Percentiles rank a stretch among this genome's conserved stretches.
These are phyloP conservation scores for Masticophis lateralis DNA, from an alignment of 2,797 vertebrate species.

Conservation along the genomic window DNA sequence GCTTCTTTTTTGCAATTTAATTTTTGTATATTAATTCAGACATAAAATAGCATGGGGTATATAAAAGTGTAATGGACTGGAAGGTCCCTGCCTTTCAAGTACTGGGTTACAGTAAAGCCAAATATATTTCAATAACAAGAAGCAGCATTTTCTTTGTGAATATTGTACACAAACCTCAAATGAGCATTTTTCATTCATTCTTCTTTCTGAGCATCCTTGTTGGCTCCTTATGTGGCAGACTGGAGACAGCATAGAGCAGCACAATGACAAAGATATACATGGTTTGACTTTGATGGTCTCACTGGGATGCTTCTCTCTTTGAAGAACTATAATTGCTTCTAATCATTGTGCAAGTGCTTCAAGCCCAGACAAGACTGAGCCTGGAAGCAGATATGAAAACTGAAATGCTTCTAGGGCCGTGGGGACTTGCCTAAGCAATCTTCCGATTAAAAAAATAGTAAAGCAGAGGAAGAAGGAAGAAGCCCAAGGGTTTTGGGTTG, in stretches of 20 bases:
- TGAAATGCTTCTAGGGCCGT: constrained; percentile 51
- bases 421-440: constrained; percentile 44
- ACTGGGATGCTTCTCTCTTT: constrained; percentile 70
- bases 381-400: constrained; percentile 58
- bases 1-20: not conserved
- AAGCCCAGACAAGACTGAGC: constrained; percentile 57
- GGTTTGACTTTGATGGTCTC: constrained; percentile 70
- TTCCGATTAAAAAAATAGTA: constrained; percentile 24
- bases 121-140: constrained; percentile 51
- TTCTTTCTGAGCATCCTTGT: constrained; percentile 37
- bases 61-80: not conserved
- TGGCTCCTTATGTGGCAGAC: constrained; percentile 71
- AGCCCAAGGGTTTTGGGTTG: constrained; percentile 8
- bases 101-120: constrained; percentile 30
- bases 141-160: constrained; percentile 41
- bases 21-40: not conserved
- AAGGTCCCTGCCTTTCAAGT: not conserved
- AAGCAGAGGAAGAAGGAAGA: not conserved
- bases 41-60: not conserved
- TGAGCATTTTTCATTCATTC: constrained; percentile 42
- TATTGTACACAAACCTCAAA: constrained; percentile 43
- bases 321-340: constrained; percentile 76
- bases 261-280: constrained; percentile 71
- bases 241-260: constrained; percentile 72
- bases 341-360: constrained; percentile 70